Evolutionary conservation across 2,888 invertebrate species (phyloP).

Genomic region (Bibio marci): DNA sequence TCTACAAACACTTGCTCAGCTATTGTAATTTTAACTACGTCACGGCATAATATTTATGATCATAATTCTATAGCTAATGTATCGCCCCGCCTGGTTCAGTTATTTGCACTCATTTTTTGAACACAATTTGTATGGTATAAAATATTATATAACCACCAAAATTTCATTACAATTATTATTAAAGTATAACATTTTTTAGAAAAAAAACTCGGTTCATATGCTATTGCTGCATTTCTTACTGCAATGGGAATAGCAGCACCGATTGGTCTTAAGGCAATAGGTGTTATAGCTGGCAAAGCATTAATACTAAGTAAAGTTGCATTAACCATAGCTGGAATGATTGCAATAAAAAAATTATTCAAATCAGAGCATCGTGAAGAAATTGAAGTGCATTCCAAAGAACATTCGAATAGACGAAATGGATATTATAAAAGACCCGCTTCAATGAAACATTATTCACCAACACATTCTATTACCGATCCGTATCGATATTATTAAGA

Average conservation of each 20-base stretch:
- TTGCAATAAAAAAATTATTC: not conserved
- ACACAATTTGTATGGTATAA: too few relatives aligned
- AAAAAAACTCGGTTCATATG: slow-evolving; percentile 28
- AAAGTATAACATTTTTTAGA: too few relatives aligned
- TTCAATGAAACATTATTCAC: slow-evolving; percentile 10
- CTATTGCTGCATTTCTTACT: slow-evolving; percentile 1
- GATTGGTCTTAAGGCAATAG: slow-evolving; percentile 10
- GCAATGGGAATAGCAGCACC: slow-evolving; percentile 6
- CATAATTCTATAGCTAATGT: too few relatives aligned
- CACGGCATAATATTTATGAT: too few relatives aligned
- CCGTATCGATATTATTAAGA: not conserved
- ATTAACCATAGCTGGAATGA: slow-evolving; percentile 51
- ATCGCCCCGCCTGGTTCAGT: too few relatives aligned
- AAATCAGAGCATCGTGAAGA: not conserved
- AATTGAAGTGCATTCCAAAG: slow-evolving; percentile 7
- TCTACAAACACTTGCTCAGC: too few relatives aligned
- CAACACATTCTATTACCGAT: not conserved
- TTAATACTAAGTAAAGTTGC: slow-evolving; percentile 57
- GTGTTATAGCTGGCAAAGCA: slow-evolving; percentile 19
- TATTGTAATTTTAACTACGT: too few relatives aligned
- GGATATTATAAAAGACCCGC: slow-evolving; percentile 1
- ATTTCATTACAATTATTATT: too few relatives aligned
- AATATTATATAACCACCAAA: too few relatives aligned
- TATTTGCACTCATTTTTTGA: too few relatives aligned
- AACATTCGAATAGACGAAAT: slow-evolving; percentile 4